Percentiles rank a stretch among this genome's conserved stretches.
phyloP scores from a whole-genome alignment of 2,113 vertebrate genomes.

The Syngnathus typhle region DNA sequence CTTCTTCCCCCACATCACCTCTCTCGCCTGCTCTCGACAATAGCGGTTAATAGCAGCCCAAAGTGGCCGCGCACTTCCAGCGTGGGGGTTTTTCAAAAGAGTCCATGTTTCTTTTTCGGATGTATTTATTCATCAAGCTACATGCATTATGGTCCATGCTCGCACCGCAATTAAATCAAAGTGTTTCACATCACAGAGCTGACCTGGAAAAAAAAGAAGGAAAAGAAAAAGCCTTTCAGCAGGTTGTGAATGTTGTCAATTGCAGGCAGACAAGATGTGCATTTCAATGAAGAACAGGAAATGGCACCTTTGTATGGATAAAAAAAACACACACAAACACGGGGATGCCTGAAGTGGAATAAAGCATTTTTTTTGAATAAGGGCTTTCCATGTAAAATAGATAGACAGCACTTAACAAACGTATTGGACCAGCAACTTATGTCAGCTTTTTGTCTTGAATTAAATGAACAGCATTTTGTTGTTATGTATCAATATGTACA shows the following conservation, averaged over 20 bases:
- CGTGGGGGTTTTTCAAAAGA: slow-evolving; percentile 47
- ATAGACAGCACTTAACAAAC: not conserved
- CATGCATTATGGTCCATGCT: slow-evolving; percentile 38
- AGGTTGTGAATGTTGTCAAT: slow-evolving; percentile 65
- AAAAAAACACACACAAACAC: slow-evolving; percentile 6
- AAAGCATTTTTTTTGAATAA: slow-evolving; percentile 35
- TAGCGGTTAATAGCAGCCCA: slow-evolving; percentile 65
- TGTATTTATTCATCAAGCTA: slow-evolving; percentile 56
- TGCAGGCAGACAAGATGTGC: slow-evolving; percentile 64
- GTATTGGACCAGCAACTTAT: not conserved
- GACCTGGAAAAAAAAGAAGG: slow-evolving; percentile 36
- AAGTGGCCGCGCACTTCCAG: slow-evolving; percentile 49
- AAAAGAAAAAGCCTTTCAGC: slow-evolving; percentile 66
- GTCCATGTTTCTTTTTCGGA: slow-evolving; percentile 24
- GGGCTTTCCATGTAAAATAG: not conserved
- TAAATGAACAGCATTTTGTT: not conserved
- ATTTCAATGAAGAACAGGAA: slow-evolving; percentile 70
- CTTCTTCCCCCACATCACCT: slow-evolving; percentile 22
- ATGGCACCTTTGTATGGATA: slow-evolving; percentile 52
- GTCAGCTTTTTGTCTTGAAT: not conserved
- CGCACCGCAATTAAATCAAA: slow-evolving; percentile 62
- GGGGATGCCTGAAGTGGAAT: slow-evolving; percentile 36
- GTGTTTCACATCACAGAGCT: slow-evolving; percentile 54
- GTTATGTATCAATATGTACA: not conserved
- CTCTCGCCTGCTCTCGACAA: slow-evolving; percentile 58